A percentile compares a stretch with the other conserved stretches of the same genome.
Conservation (phyloP, 2,797 vertebrate species). For the Thaleichthys pacificus region DNA sequence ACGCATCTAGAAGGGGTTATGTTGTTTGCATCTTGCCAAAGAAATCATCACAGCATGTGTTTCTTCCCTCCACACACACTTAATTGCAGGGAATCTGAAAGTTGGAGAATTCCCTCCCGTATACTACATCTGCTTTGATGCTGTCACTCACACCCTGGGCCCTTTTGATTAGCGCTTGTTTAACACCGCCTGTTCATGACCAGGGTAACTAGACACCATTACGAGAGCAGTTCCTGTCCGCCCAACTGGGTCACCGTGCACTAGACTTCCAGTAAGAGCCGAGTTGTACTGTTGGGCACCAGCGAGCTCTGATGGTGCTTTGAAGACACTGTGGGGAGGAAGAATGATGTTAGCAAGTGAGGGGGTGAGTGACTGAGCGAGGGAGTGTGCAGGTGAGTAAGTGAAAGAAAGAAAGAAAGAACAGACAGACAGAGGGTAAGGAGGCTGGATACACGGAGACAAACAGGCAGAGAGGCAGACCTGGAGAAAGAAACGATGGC, state of each 20-base stretch:
- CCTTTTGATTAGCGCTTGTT: slow-evolving; percentile 63
- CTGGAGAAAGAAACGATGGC: slow-evolving; percentile 53
- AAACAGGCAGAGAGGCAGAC: slow-evolving; percentile 36
- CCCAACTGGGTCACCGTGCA: slow-evolving; percentile 53
- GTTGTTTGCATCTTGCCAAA: slow-evolving; percentile 50
- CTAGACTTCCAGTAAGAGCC: slow-evolving; percentile 24
- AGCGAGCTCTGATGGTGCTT: too few species aligned
- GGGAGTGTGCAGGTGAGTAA: background rate
- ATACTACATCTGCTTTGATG: slow-evolving; percentile 62
- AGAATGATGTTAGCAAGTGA: too few species aligned
- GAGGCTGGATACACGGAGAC: background rate
- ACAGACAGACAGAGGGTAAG: background rate
- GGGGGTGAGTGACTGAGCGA: background rate
- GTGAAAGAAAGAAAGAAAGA: too few species aligned
- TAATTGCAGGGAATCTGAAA: slow-evolving; percentile 67
- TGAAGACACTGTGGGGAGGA: background rate
- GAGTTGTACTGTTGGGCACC: slow-evolving; percentile 21
- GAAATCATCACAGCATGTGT: slow-evolving; percentile 53
- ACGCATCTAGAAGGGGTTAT: slow-evolving; percentile 34
- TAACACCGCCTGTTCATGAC: slow-evolving; percentile 54
- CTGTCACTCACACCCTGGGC: slow-evolving; percentile 63
- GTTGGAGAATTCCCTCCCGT: slow-evolving; percentile 53
- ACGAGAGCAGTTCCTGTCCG: slow-evolving; percentile 24
- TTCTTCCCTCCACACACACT: slow-evolving; percentile 44
- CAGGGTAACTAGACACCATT: slow-evolving; percentile 57